Evolutionary conservation across 2,797 vertebrate genomes (phyloP).

Genomic region (Onychomys torridus): DNA sequence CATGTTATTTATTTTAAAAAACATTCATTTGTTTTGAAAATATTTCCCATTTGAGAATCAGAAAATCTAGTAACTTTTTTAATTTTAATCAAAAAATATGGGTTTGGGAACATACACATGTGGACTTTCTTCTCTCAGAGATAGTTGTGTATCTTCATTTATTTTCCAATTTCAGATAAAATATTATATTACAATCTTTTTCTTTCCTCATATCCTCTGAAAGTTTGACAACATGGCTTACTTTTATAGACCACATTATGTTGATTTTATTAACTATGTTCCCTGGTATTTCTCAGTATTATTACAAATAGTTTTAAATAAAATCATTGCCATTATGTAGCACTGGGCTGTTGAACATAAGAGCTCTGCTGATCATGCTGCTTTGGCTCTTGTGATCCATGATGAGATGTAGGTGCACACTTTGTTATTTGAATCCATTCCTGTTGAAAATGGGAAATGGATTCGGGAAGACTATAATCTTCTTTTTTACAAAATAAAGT

Average conservation of each 20-base stretch:
- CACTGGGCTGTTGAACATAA: background rate
- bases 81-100: conserved; percentile 24
- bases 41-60: background rate
- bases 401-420: background rate
- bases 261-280: conserved; percentile 12
- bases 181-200: background rate
- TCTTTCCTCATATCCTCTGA: background rate
- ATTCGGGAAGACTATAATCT: background rate
- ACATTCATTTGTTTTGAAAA: conserved; percentile 40
- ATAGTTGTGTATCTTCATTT: background rate
- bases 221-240: background rate
- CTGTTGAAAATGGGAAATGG: background rate
- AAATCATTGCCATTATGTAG: background rate
- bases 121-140: background rate
- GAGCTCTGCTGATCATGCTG: background rate
- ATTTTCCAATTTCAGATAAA: conserved; percentile 34
- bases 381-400: background rate
- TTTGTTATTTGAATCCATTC: conserved; percentile 34
- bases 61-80: background rate
- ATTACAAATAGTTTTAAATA: conserved; percentile 25
- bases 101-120: background rate
- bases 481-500: background rate
- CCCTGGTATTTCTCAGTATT: background rate
- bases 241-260: conserved; percentile 18
- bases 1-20: background rate